Percentiles rank a stretch among this genome's conserved stretches.
These are phyloP conservation scores for Tribolium freemani DNA, from an alignment of 2,888 invertebrate species.

Conservation along the genomic window DNA sequence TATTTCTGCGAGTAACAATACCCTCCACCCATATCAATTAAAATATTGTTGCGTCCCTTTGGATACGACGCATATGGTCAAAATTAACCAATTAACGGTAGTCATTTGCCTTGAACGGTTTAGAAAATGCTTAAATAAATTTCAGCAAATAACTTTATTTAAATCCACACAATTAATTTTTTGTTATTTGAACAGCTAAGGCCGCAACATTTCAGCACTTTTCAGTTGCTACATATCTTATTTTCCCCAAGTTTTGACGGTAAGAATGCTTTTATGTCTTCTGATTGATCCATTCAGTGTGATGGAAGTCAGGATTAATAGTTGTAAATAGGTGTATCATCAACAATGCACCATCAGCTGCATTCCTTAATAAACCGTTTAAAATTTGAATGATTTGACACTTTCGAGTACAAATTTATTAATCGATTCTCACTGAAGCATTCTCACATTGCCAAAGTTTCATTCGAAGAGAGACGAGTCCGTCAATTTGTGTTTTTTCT, in stretches of 20 bases:
- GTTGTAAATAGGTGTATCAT: not conserved
- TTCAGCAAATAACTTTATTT: constrained; percentile 10
- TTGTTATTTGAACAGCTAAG: constrained; percentile 8
- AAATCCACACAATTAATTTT: not conserved
- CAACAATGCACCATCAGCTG: not conserved
- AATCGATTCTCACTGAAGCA: not conserved
- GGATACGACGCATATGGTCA: not conserved
- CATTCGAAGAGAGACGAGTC: no score
- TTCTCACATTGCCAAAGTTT: no score
- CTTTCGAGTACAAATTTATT: constrained; percentile 9
- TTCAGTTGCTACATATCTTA: not conserved
- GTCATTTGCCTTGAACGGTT: constrained; percentile 19
- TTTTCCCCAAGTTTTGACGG: not conserved
- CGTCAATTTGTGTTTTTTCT: not conserved
- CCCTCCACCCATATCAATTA: constrained; percentile 19
- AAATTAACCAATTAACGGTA: constrained; percentile 3
- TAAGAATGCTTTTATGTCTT: not conserved
- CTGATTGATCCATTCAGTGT: constrained; percentile 9
- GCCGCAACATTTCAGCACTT: constrained; percentile 5
- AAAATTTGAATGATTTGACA: constrained; percentile 6
- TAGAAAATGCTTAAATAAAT: constrained; percentile 12
- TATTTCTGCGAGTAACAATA: constrained; percentile 24
- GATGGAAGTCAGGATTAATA: constrained; percentile 11
- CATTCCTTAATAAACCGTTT: constrained; percentile 14
- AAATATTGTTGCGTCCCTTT: constrained; percentile 5